These are phyloP conservation scores for Anticlea derivata DNA, from an alignment of 2,888 invertebrate genomes.

Conservation along the genomic window DNA sequence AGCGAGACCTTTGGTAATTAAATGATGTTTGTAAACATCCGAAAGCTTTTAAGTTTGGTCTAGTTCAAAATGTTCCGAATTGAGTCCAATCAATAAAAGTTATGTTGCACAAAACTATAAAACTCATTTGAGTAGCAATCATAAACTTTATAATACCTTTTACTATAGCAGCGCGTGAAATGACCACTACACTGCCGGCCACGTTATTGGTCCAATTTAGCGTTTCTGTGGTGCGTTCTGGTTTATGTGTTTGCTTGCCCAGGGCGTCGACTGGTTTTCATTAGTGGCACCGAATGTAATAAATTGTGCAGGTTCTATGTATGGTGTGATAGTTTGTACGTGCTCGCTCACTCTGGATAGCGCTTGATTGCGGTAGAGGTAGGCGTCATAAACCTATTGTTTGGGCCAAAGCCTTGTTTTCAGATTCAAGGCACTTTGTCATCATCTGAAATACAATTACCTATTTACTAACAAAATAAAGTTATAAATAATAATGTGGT, in stretches of 20 bases:
- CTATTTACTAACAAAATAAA: too few species aligned
- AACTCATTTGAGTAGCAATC: constrained; percentile 42
- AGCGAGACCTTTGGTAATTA: too few species aligned
- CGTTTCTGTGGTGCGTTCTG: too few species aligned
- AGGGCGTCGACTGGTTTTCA: constrained; percentile 63
- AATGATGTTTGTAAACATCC: too few species aligned
- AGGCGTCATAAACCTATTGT: constrained; percentile 26
- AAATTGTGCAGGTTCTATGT: constrained; percentile 50
- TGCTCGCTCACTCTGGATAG: constrained; percentile 19
- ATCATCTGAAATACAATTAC: too few species aligned
- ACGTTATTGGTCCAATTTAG: constrained; percentile 67
- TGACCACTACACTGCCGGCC: constrained; percentile 57
- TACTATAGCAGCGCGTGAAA: constrained; percentile 43
- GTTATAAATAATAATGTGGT: too few species aligned
- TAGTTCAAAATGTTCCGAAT: constrained; percentile 7
- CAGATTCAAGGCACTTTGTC: background rate
- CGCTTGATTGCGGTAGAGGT: constrained; percentile 18
- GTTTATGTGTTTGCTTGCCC: constrained; percentile 65
- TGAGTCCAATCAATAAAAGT: constrained; percentile 17
- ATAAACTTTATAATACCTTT: constrained; percentile 46
- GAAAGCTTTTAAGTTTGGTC: background rate
- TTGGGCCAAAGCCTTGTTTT: background rate
- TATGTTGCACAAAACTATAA: constrained; percentile 21
- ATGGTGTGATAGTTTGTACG: constrained; percentile 36
- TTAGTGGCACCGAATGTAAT: constrained; percentile 61